Evolutionary conservation across 2,888 invertebrate genomes (phyloP).

Genomic region (Hirtodrosophila trivittata): DNA sequence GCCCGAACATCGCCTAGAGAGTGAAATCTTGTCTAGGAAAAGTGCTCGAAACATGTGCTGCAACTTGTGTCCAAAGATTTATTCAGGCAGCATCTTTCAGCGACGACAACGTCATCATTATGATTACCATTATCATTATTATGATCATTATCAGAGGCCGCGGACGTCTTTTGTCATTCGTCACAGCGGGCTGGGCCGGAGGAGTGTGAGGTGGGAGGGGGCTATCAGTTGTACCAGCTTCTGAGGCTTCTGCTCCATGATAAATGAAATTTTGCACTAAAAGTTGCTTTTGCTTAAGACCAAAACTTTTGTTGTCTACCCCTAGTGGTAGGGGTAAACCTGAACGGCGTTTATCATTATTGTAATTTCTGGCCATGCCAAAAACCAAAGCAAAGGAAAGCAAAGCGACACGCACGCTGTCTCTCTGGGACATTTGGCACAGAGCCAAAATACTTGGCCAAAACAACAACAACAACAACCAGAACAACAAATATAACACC

Average conservation of each 20-base stretch:
- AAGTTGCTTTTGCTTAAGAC: slow-evolving; percentile 50
- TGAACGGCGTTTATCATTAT: slow-evolving; percentile 56
- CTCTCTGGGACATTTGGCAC: slow-evolving; percentile 46
- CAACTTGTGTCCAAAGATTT: slow-evolving; percentile 50
- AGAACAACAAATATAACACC: slow-evolving; percentile 30
- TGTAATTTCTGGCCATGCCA: slow-evolving; percentile 64
- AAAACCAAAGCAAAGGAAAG: slow-evolving; percentile 37
- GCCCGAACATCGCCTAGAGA: slow-evolving; percentile 49
- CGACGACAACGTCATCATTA: slow-evolving; percentile 23
- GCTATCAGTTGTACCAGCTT: slow-evolving; percentile 12
- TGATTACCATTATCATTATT: slow-evolving; percentile 19
- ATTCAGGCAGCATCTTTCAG: slow-evolving; percentile 35
- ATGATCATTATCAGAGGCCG: slow-evolving; percentile 33
- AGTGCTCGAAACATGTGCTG: slow-evolving; percentile 69
- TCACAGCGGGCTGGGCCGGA: slow-evolving; percentile 14
- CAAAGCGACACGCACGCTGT: slow-evolving; percentile 47
- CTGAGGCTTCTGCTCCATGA: slow-evolving; percentile 42
- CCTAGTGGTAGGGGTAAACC: slow-evolving; percentile 1
- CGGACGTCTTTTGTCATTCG: slow-evolving; percentile 65
- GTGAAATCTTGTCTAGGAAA: slow-evolving; percentile 68
- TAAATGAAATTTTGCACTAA: slow-evolving; percentile 68
- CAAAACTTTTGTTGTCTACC: slow-evolving; percentile 54
- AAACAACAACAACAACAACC: slow-evolving; percentile 28
- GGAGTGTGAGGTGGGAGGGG: background rate
- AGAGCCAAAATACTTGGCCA: slow-evolving; percentile 49